phyloP scores from a whole-genome alignment of 2,113 vertebrate genomes.

The Corythoichthys intestinalis region DNA sequence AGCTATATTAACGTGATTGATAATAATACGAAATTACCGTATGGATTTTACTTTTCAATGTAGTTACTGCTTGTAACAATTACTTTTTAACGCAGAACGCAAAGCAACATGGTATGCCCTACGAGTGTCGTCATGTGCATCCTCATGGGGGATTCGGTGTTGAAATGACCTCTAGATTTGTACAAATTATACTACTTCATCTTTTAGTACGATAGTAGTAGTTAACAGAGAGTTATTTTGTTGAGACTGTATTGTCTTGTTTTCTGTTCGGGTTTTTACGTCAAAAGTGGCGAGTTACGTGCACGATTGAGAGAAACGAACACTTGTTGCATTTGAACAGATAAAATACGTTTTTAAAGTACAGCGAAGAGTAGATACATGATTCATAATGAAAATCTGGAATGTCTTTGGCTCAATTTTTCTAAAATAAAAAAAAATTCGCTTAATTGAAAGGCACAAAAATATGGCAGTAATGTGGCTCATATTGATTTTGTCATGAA shows the following conservation, averaged over 20 bases:
- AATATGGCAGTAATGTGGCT: not conserved
- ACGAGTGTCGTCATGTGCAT: constrained; percentile 38
- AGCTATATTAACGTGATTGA: not conserved
- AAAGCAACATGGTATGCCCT: not conserved
- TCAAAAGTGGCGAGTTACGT: too few species aligned
- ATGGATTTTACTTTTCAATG: not conserved
- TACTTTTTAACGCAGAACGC: not conserved
- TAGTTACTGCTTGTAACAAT: not conserved
- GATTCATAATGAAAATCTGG: too few species aligned
- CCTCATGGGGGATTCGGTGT: not conserved
- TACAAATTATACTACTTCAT: not conserved
- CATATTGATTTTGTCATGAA: not conserved
- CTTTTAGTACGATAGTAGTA: too few species aligned
- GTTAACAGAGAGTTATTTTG: too few species aligned
- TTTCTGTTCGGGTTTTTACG: too few species aligned
- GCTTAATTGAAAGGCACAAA: too few species aligned
- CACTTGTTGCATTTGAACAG: too few species aligned
- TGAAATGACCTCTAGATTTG: not conserved
- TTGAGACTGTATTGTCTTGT: not conserved
- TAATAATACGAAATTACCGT: not conserved
- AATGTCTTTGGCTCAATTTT: too few species aligned
- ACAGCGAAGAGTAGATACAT: too few species aligned
- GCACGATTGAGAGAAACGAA: too few species aligned
- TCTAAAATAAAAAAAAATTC: too few species aligned
- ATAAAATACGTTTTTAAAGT: too few species aligned